Evolutionary conservation across 1,140 invertebrate species (phyloP), one percentile per base, ranked within the genome.

Genomic region (Saxidomus purpurata): DNA sequence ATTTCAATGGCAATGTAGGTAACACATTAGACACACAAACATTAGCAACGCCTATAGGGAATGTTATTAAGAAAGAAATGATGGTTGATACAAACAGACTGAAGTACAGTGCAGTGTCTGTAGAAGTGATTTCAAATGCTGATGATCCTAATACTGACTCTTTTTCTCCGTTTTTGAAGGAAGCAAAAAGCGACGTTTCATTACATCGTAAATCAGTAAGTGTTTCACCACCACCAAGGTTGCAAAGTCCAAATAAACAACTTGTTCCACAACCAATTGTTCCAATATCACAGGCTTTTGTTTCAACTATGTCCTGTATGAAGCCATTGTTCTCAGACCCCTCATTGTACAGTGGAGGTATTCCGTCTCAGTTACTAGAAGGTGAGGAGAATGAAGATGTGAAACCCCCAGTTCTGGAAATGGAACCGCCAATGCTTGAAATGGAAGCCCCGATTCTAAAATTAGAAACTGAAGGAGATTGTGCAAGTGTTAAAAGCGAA

Each of bases 191-290:
- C 67, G 80, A 67, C 40, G 80, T 61, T 82, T 82, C 61, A 67
- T 82, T 82, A 28, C 80, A 82, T 43, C 25, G 55, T 36, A 40
- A 61, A 63, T 82, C 61, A 15, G 36, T 71, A 1, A 71, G 74
- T 63, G 74, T 79, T 25, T 81, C 86, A 11, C 77, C 86, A 28
- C 76, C 86, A 67, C 59, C 77, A 52, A 47, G 61, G 40, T 40
- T 88, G 59, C 76, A 61, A 11, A 88, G 76, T 40, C 90, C 92
- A 25, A 90, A 87, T 25, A 92, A 92, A 79, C 92, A 94, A 76
- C 82, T 93, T 8, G 90, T 94, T 71, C 93, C 92, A 15, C 92
- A 94, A 59, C 92, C 93, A 34, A 92, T 92, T 22, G 92, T 93
- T 34, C 91, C 92, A 19, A 92, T 91, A 31, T 91, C 92, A 40